Base-by-base conservation (phyloP, 2,113 vertebrate species). In the Perca schrenkii region DNA sequence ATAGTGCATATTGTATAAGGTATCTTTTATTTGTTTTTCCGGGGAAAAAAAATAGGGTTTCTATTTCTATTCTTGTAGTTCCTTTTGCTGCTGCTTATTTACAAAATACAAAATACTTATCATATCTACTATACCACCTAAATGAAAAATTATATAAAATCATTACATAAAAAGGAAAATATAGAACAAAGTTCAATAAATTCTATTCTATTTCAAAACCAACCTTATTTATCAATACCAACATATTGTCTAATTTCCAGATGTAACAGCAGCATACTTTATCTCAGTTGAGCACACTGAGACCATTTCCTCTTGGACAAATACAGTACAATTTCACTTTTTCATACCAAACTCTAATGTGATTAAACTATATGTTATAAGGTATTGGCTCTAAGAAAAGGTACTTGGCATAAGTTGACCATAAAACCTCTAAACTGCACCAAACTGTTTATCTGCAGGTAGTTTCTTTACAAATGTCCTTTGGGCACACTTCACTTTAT, bases 361-460 rank as follows among this genome's bases (percentile, higher is more conserved):
- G 62, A 77, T 68, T 56, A 77, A 80, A 58, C 43, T 22, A 66
- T 65, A 36, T 72, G 50, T 40, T 65, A 4, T 31, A 66, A 21
- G 8, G 8, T 19, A 64, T 12, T 70, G 52, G 36, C 22, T 52
- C 1, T 4, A 49, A 56, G 54, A 36, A 54, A 43, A 34, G 11
- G 15, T 34, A 52, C 19, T 49, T 58, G 64, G 34, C 58, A 69
- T 60, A 16, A 81, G 65, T 69, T 36, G 15, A 52, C 17, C n/a
- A 69, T 56, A 77, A 63, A 77, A 67, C 34, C 22, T 75, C 25
- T 52, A 54, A 77, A 54, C 31, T 47, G 52, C 34, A 31, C 17
- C 52, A 19, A 36, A 49, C 11, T 6, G 8, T 36, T 6, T 52
- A 40, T 52, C 28, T 60, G 65, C 13, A 15, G 40, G 4, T 49